Conservation (phyloP, 2,113 vertebrate species). For the Edolisoma coerulescens region DNA sequence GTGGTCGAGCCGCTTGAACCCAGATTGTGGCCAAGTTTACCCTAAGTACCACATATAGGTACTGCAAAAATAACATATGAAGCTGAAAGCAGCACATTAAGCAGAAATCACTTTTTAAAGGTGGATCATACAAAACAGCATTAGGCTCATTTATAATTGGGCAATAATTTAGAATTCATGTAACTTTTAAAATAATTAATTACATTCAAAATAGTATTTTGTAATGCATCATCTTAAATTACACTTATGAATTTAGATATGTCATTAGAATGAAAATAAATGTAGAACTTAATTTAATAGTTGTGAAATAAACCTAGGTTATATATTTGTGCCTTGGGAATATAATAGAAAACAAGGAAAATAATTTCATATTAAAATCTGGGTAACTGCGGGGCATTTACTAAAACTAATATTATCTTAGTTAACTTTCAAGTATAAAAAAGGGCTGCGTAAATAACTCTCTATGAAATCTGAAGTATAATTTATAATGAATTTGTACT, state of each 20-base stretch:
- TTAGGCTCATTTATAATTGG: slow-evolving; percentile 28
- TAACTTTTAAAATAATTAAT: slow-evolving; percentile 66
- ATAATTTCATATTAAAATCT: slow-evolving; percentile 57
- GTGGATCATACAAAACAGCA: slow-evolving; percentile 21
- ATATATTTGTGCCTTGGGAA: slow-evolving; percentile 50
- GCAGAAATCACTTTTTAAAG: slow-evolving; percentile 52
- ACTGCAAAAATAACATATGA: background rate
- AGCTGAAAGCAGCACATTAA: background rate
- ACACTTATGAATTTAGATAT: slow-evolving; percentile 47
- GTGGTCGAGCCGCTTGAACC: background rate
- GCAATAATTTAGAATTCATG: slow-evolving; percentile 60
- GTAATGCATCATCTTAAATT: slow-evolving; percentile 62
- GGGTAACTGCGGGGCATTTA: slow-evolving; percentile 62
- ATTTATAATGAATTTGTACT: slow-evolving; percentile 77
- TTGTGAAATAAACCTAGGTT: slow-evolving; percentile 43
- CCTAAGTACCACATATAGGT: background rate
- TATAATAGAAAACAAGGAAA: slow-evolving; percentile 54
- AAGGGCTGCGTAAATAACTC: slow-evolving; percentile 68
- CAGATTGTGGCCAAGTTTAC: background rate
- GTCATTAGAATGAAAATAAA: slow-evolving; percentile 57
- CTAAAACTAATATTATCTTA: slow-evolving; percentile 73
- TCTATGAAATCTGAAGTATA: slow-evolving; percentile 67
- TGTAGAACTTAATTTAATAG: slow-evolving; percentile 45
- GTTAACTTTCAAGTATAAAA: slow-evolving; percentile 72
- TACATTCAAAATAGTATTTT: slow-evolving; percentile 38